Conservation (phyloP, 2,797 vertebrate species). For the Rhinogobio ventralis region DNA sequence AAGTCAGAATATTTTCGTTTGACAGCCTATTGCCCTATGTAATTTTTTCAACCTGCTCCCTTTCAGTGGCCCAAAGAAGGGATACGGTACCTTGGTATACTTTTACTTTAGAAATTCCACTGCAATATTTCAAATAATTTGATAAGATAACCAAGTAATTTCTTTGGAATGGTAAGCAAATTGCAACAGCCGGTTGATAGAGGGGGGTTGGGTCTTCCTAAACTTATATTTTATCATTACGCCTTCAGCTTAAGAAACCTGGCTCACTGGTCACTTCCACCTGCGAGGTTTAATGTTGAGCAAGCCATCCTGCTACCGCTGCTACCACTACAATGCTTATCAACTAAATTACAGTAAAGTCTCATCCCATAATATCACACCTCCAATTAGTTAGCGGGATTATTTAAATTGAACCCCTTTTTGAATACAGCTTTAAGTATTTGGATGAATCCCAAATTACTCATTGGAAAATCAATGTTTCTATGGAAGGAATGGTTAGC, state of each 20-base stretch:
- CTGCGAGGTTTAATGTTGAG: no score
- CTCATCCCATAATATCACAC: no score
- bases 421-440: neutral
- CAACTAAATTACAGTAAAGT: no score
- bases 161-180: constrained; percentile 38
- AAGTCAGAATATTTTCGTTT: constrained; percentile 41
- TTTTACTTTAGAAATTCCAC: constrained; percentile 5
- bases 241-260: constrained; percentile 34
- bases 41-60: constrained; percentile 5
- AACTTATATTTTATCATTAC: constrained; percentile 35
- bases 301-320: no score
- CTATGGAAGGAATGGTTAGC: no score
- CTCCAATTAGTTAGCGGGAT: no score
- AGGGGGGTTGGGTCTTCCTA: neutral
- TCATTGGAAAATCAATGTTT: neutral
- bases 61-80: constrained; percentile 37
- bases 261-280: constrained; percentile 34
- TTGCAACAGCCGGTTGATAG: no score
- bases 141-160: constrained; percentile 23
- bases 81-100: constrained; percentile 19
- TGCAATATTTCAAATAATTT: constrained; percentile 31
- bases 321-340: no score
- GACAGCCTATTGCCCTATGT: constrained; percentile 6
- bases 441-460: neutral
- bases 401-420: neutral